phyloP scores from a whole-genome alignment of 2,797 vertebrate genomes.

The Tolypeutes matacus region DNA sequence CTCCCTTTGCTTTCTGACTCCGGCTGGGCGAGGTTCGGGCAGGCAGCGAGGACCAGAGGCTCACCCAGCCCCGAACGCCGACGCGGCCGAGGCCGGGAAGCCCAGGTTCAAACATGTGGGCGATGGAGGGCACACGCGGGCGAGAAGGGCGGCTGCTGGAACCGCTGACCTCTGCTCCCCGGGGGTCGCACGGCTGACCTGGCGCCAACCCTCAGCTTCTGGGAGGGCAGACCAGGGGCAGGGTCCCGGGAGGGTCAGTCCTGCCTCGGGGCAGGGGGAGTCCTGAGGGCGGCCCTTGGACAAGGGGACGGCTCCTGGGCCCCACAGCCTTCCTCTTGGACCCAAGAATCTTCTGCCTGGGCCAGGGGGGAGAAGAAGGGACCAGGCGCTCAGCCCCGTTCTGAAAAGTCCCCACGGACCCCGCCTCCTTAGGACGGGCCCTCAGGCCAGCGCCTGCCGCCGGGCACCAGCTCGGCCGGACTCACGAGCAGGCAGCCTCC shows the following conservation, averaged over 20 bases:
- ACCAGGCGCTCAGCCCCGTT: fast-evolving
- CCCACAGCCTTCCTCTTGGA: neutral
- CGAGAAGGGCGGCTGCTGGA: fast-evolving
- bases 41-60: fast-evolving
- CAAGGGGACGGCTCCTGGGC: no score
- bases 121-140: fast-evolving
- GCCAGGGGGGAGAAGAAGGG: no score
- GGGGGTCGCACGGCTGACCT: fast-evolving
- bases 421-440: no score
- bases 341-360: fast-evolving
- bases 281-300: fast-evolving
- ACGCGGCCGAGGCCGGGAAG: fast-evolving
- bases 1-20: neutral
- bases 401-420: neutral
- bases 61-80: fast-evolving
- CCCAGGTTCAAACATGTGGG: fast-evolving
- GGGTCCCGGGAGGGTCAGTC: fast-evolving
- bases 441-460: neutral
- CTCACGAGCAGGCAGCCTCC: no score
- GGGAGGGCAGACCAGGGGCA: fast-evolving
- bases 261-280: no score
- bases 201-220: neutral
- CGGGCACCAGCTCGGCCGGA: no score
- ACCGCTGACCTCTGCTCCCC: fast-evolving
- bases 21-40: fast-evolving